Evolutionary conservation across 2,113 vertebrate genomes (phyloP).

Genomic region (Brienomyrus longianalis): DNA sequence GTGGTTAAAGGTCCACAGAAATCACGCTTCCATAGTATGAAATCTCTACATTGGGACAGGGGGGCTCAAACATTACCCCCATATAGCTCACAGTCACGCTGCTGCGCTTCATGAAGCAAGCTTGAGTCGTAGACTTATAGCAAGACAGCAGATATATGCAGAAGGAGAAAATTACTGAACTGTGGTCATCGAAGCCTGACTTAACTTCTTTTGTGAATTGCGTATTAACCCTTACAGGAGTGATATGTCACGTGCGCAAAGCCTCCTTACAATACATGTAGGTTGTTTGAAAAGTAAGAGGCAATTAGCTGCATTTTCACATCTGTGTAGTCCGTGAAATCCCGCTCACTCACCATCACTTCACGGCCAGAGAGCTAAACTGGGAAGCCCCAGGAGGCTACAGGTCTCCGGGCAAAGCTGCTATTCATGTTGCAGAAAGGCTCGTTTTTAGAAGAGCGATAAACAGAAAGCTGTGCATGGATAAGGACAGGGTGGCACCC

Average conservation of each 20-base stretch:
- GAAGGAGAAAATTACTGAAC: not conserved
- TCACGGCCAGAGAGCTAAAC: constrained; percentile 7
- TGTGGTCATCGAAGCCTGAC: not conserved
- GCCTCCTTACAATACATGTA: not conserved
- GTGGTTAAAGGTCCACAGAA: not conserved
- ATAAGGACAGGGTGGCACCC: not conserved
- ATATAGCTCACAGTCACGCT: not conserved
- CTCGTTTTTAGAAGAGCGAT: constrained; percentile 51
- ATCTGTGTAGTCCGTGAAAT: not conserved
- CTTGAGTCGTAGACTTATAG: not conserved
- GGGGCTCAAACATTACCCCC: not conserved
- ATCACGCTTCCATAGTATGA: not conserved
- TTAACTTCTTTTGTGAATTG: not conserved
- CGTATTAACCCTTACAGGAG: not conserved
- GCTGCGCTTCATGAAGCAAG: not conserved
- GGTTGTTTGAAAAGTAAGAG: not conserved
- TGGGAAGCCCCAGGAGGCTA: not conserved
- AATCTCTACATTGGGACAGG: not conserved
- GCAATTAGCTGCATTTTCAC: not conserved
- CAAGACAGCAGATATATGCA: not conserved
- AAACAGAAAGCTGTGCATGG: constrained; percentile 36
- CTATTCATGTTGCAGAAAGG: constrained; percentile 55
- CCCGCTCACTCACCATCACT: not conserved
- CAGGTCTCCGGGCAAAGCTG: constrained; percentile 18
- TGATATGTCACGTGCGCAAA: not conserved